Evolutionary conservation across 1,140 invertebrate species (phyloP), one percentile per base, ranked within the genome.

Genomic region (Orchesella cincta): DNA sequence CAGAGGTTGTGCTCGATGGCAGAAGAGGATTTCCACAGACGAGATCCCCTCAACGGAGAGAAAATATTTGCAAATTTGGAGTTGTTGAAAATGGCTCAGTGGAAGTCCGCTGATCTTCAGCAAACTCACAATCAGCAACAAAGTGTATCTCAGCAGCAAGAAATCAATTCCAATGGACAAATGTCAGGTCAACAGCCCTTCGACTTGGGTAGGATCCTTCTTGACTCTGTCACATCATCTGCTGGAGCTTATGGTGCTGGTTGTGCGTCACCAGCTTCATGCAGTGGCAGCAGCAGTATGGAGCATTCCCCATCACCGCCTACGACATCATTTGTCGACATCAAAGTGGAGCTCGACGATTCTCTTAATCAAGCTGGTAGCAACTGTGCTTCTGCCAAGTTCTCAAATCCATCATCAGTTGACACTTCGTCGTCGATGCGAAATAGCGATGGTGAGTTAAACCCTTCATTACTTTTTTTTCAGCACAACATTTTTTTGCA

Each of bases 21-120:
- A 14, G 94, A 96, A 84, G 91, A 94, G 79, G 94, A 96, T 80
- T 96, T 97, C 84, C 90, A 90, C 78, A 90, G 90, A 79, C 89
- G 92, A 85, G 90, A 91, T 84, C 92, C 91, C 67, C 91, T 79
- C 46, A 91, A 91, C 81, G 95, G 95, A 5, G 92, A 92, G 83
- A 93, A 92, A 80, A 85, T 98, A 54, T 92, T 93, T 85, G 93
- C 93, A 39, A 93, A 96, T 83, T 85, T 98, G 82, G 95, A 97
- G 85, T 93, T 97, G 74, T 97, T 94, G 94, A 95, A 94, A 85
- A 92, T 91, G 74, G 92, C 93, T 81, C 26, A 54, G 54, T 76
- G 31, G 31, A 76, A 67, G 54, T 31, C n/a, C n/a, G 20, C 74
- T 88, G 88, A 23, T 31, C 71, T n/a, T 46, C 34, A 39, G 23